Conservation (phyloP, 2,797 vertebrate species). For the Acanthurus lineatus region DNA sequence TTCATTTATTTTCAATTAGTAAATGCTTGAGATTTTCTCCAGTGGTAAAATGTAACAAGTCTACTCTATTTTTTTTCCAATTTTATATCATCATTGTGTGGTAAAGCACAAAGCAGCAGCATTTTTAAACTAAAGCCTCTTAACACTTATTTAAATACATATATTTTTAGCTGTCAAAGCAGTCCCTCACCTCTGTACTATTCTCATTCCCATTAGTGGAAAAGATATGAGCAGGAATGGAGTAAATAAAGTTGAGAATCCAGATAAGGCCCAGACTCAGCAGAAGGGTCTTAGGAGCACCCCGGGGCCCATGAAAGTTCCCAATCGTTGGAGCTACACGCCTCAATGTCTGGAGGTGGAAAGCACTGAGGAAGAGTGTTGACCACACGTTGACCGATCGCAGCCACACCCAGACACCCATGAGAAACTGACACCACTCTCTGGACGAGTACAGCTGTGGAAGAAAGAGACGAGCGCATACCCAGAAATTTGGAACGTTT, state of each 20-base stretch:
- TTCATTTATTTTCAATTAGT: neutral
- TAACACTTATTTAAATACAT: no score
- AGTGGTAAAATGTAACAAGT: neutral
- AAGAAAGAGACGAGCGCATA: neutral
- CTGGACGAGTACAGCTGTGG: slow-evolving; percentile 78
- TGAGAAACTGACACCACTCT: slow-evolving; percentile 84
- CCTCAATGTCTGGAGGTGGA: slow-evolving; percentile 86
- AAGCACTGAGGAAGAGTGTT: slow-evolving; percentile 86
- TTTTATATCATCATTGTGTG: no score
- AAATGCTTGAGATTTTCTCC: neutral
- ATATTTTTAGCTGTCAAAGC: no score
- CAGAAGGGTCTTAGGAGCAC: slow-evolving; percentile 63
- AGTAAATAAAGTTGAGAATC: slow-evolving; percentile 84
- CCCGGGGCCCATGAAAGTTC: slow-evolving; percentile 37
- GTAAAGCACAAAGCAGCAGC: no score
- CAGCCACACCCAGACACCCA: slow-evolving; percentile 89
- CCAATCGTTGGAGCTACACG: slow-evolving; percentile 67
- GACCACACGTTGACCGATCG: slow-evolving; percentile 88
- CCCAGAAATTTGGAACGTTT: slow-evolving; percentile 8
- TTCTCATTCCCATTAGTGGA: slow-evolving; percentile 81
- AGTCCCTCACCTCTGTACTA: slow-evolving; percentile 82
- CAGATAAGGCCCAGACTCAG: slow-evolving; percentile 80
- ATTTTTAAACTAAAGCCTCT: no score
- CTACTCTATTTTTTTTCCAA: no score
- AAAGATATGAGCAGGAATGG: slow-evolving; percentile 85